phyloP scores from a whole-genome alignment of 2,797 vertebrate species.

The Euthynnus affinis region DNA sequence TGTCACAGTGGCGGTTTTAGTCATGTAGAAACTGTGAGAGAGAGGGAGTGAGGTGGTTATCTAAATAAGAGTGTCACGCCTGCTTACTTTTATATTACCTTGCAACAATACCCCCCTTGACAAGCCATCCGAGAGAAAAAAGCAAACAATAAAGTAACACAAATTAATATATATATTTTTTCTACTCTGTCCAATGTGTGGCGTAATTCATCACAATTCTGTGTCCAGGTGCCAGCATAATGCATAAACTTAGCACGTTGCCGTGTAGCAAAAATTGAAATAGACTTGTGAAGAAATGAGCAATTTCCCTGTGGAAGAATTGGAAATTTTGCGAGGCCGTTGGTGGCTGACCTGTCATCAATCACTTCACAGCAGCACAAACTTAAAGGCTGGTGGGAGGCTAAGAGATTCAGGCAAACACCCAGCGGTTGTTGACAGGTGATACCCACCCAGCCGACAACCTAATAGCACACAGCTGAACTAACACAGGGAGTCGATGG shows the following conservation, averaged over 20 bases:
- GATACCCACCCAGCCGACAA: conserved; percentile 85
- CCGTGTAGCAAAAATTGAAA: conserved; percentile 95
- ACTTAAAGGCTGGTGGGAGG: conserved; percentile 87
- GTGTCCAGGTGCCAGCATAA: conserved; percentile 90
- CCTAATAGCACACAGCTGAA: conserved; percentile 91
- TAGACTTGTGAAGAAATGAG: conserved; percentile 96
- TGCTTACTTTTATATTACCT: conserved; percentile 82
- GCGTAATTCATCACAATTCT: conserved; percentile 96
- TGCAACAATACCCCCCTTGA: conserved; percentile 63
- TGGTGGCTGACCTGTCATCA: conserved; percentile 97
- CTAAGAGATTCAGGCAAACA: conserved; percentile 62
- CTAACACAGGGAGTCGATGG: conserved; percentile 36
- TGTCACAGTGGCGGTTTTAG: conserved; percentile 82
- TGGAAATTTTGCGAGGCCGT: conserved; percentile 94
- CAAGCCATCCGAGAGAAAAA: conserved; percentile 60
- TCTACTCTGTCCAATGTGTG: conserved; percentile 87
- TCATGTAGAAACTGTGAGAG: conserved; percentile 67
- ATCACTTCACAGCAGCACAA: conserved; percentile 90
- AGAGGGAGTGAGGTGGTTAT: conserved; percentile 71
- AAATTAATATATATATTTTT: conserved; percentile 82
- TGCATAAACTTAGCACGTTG: conserved; percentile 94
- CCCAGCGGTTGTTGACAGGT: conserved; percentile 85
- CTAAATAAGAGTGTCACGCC: conserved; percentile 82
- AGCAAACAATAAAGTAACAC: conserved; percentile 74
- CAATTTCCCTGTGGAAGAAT: conserved; percentile 99